phyloP scores from a whole-genome alignment of 2,888 invertebrate genomes.

The Amblyjoppa proteus region DNA sequence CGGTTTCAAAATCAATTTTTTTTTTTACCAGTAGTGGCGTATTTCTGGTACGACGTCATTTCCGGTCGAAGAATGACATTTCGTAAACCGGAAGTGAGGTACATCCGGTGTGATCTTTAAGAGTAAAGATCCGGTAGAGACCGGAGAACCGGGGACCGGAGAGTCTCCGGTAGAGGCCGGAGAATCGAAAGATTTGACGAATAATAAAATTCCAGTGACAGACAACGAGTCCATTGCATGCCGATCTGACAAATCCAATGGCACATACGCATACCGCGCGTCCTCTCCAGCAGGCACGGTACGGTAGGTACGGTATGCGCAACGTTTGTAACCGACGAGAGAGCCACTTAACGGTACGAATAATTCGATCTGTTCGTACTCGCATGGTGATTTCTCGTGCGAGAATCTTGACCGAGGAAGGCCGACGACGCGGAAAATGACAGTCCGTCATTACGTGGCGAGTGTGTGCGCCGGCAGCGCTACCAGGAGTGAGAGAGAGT shows the following conservation, averaged over 20 bases:
- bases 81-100: no score
- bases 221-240: neutral
- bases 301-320: constrained; percentile 12
- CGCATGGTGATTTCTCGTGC: constrained; percentile 69
- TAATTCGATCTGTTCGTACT: constrained; percentile 69
- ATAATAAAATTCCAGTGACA: neutral
- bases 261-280: neutral
- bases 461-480: constrained; percentile 42
- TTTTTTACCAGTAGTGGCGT: no score
- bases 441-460: constrained; percentile 77
- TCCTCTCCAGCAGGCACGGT: neutral
- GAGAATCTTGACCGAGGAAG: constrained; percentile 72
- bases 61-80: no score
- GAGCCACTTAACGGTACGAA: constrained; percentile 78
- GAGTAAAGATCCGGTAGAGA: no score
- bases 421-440: constrained; percentile 74
- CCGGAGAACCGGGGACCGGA: no score
- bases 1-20: no score
- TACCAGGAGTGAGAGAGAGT: constrained; percentile 23
- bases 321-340: constrained; percentile 27
- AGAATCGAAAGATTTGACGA: neutral
- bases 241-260: neutral
- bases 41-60: no score
- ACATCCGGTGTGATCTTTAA: neutral
- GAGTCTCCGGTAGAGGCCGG: no score